Percentiles rank a stretch among this genome's conserved stretches.
These are phyloP conservation scores for Lasioglossum morio DNA, from an alignment of 2,888 invertebrate genomes.

Conservation along the genomic window DNA sequence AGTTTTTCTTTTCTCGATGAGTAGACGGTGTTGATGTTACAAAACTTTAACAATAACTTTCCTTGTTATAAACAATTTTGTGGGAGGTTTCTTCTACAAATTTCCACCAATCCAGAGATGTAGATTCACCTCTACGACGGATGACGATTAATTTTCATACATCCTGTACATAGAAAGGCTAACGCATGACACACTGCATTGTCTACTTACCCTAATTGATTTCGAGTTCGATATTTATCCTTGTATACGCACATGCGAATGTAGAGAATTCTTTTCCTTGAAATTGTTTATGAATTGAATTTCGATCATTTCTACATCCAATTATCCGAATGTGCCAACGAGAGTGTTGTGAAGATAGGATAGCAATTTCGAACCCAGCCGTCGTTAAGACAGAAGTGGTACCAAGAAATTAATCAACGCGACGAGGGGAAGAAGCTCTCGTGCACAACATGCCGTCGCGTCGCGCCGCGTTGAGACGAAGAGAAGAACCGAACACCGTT, in stretches of 20 bases:
- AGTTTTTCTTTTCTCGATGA: too few relatives aligned
- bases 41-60: too few relatives aligned
- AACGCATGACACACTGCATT: too few relatives aligned
- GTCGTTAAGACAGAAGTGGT: slow-evolving; percentile 20
- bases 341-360: neutral
- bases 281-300: neutral
- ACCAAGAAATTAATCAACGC: slow-evolving; percentile 60
- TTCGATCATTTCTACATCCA: neutral
- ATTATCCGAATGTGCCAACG: neutral
- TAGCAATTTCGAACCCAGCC: slow-evolving; percentile 2
- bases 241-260: neutral
- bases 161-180: too few relatives aligned
- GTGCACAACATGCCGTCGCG: slow-evolving; percentile 12
- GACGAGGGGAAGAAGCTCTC: slow-evolving; percentile 23
- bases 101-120: too few relatives aligned
- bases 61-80: too few relatives aligned
- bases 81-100: too few relatives aligned
- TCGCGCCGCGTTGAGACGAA: slow-evolving; percentile 20
- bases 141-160: neutral
- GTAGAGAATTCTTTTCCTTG: neutral
- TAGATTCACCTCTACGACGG: too few relatives aligned
- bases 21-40: too few relatives aligned
- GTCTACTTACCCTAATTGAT: neutral
- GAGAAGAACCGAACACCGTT: slow-evolving; percentile 49
- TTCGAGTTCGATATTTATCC: neutral